Evolutionary conservation across 2,888 invertebrate genomes (phyloP), one percentile per base, ranked within the genome.

Genomic region (Cryptophagus acutangulus): DNA sequence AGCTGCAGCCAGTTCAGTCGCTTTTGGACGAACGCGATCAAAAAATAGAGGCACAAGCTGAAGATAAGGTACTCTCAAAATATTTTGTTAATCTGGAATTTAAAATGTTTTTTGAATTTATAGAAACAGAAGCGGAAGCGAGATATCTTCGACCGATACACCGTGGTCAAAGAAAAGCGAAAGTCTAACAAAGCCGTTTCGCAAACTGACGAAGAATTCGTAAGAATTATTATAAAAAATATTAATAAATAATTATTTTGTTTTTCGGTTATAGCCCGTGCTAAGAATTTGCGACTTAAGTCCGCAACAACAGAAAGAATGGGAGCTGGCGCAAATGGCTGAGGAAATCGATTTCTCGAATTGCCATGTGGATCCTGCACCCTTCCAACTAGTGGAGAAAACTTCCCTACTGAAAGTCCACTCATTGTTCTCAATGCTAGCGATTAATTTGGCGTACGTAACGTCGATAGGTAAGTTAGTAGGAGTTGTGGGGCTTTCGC

Each of bases 391-490:
- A 2, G 94, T 93, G 1, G 91, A 92, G 62, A 78, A 87, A 52
- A 94, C 94, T 2, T 92, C 92, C 0, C 72, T 94, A 33, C 80
- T 92, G 33, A 94, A 93, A 75, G 76, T 76, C 46, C 57, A 59
- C 38, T 58, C 57, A 69, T 72, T 96, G 36, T 97, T 96, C 71
- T 94, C 94, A 13, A 85, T 97, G 74, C 79, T 97, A 54, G 94
- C 93, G 13, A 85, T 97, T 24, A 93, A 92, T 71, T 87, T 91
- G 59, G 94, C 95, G 0, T 97, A 96, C 67, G 96, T 97, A 14
- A 96, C 96, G 0, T 87, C 92, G 45, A 91, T 91, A 38, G 95
- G 96, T 0, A 56, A 89, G 49, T 78, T 97, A 2, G 88, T 96
- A 4, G 97, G 97, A 1, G 94, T 97, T 0, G 95, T 97, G 2